A percentile compares a stretch with the other conserved stretches of the same genome.
Conservation (phyloP, 2,888 invertebrate species). For the Erebia epiphron region DNA sequence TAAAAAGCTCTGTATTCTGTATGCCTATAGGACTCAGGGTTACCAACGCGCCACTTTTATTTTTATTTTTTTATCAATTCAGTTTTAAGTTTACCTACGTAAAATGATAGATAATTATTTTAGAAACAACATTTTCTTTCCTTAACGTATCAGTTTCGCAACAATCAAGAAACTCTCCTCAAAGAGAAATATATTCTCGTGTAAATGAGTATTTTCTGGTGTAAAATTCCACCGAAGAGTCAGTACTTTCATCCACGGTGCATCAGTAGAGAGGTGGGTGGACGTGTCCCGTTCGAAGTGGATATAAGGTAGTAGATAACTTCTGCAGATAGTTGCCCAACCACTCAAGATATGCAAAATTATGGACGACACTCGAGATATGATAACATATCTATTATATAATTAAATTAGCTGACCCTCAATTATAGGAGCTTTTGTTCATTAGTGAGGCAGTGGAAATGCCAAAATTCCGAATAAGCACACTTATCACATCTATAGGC, state of each 20-base stretch:
- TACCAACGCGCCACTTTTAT: background rate
- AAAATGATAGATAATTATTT: background rate
- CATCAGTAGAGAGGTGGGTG: too few species aligned
- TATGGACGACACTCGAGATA: slow-evolving; percentile 6
- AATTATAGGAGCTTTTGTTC: too few species aligned
- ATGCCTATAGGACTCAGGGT: background rate
- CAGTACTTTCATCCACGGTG: too few species aligned
- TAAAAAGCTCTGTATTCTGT: background rate
- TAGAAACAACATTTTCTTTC: background rate
- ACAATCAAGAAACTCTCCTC: background rate
- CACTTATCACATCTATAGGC: too few species aligned
- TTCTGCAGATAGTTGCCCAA: background rate
- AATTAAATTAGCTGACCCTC: background rate
- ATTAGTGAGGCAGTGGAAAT: too few species aligned
- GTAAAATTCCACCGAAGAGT: background rate
- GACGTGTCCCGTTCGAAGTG: background rate
- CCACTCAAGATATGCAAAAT: background rate
- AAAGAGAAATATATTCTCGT: background rate
- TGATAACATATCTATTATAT: background rate
- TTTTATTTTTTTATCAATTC: background rate
- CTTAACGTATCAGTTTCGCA: too few species aligned
- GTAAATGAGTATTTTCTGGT: too few species aligned
- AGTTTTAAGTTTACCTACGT: background rate
- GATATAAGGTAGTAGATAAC: background rate
- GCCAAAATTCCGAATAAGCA: too few species aligned